A percentile compares a stretch with the other conserved stretches of the same genome.
Evolutionary conservation across 2,888 invertebrate species (phyloP).

Genomic region (Alsophila aescularia): DNA sequence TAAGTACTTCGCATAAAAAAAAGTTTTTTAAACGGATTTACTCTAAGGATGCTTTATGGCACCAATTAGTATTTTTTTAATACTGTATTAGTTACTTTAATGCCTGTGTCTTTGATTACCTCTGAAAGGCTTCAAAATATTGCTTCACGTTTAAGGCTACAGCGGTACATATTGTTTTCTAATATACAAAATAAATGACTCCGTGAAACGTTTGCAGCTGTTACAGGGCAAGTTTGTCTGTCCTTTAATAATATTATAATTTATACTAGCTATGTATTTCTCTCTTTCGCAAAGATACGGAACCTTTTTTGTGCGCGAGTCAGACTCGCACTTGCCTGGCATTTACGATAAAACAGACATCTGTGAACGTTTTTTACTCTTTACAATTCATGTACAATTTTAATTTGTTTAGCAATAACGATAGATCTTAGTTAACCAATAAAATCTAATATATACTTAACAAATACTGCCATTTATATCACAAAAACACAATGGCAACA

Average conservation of each 20-base stretch:
- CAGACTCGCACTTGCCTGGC: not conserved
- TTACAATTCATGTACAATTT: not conserved
- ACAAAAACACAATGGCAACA: slow-evolving; percentile 38
- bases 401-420: not conserved
- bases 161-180: too few species aligned
- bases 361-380: not conserved
- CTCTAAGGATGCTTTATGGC: slow-evolving; percentile 21
- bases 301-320: not conserved
- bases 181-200: too few species aligned
- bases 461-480: slow-evolving; percentile 44
- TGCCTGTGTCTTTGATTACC: not conserved
- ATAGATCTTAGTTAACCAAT: not conserved
- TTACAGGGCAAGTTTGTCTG: too few species aligned
- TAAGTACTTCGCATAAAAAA: not conserved
- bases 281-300: not conserved
- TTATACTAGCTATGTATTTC: not conserved
- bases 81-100: slow-evolving; percentile 9
- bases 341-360: not conserved
- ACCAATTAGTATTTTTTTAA: slow-evolving; percentile 12
- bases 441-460: slow-evolving; percentile 14
- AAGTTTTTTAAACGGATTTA: not conserved
- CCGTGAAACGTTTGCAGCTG: too few species aligned
- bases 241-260: too few species aligned
- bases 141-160: not conserved
- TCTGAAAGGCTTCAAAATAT: not conserved